Base-by-base conservation (phyloP, 2,113 vertebrate genomes). In the Plecturocebus donacophilus region DNA sequence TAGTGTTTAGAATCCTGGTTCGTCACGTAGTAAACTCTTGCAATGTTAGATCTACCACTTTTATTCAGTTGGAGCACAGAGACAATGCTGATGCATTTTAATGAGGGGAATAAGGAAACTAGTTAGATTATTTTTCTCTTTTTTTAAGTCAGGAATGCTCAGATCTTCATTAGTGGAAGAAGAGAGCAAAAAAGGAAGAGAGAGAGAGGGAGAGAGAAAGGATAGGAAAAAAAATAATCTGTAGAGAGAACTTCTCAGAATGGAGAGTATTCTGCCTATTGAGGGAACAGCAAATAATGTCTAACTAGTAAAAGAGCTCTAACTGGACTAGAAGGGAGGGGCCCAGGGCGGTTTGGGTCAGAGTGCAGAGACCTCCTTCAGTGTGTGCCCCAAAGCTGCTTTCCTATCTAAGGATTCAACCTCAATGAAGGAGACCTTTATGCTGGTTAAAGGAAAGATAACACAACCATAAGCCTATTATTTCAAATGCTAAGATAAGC, bases 381-480 rank as follows among this genome's bases (percentile, higher is more conserved):
- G 5, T 58, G 30, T 38, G 25, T 27, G 64, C 40, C 27, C 20
- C 49, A 8, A 35, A 21, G 52, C n/a, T 79, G 40, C 66, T 70
- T 80, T 92, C 14, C 23, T 56, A 21, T 61, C 49, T 32, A 38
- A 75, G 30, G 21, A 47, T 40, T 54, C 71, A 68, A 1, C 30
- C 75, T 86, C 73, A 81, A 13, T 19, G 35, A 56, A 68, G 52
- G n/a, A 83, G 14, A 61, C 4, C 20, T 71, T 27, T 71, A 27
- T 52, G 49, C 47, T 90, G 35, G n/a, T 54, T 40, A 64, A 35
- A 93, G 64, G 71, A 73, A 88, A 88, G 54, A 91, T 12, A 89
- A 40, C 14, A 21, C 13, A 90, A 30, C 47, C 35, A 8, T n/a
- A 54, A 75, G n/a, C 30, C 38, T 35, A 1, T 70, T 87, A 76